Conservation (phyloP, 2,888 invertebrate species). For the Heliconius hortense region DNA sequence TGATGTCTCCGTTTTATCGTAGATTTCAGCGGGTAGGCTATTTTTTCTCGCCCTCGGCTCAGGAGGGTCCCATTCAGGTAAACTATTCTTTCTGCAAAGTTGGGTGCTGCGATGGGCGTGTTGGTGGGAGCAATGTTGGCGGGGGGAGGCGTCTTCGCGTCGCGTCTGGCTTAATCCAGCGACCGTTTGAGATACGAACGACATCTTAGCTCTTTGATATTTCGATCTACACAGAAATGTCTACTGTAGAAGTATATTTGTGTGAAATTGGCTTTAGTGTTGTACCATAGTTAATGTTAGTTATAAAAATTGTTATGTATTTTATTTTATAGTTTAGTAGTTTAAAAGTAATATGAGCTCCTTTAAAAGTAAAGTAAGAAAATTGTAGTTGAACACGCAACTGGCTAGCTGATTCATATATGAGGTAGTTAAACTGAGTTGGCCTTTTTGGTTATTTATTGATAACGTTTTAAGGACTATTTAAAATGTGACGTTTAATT, state of each 20-base stretch:
- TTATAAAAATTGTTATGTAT: slow-evolving; percentile 10
- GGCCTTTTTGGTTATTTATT: background rate
- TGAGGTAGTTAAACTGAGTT: slow-evolving; percentile 17
- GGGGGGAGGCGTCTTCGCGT: slow-evolving; percentile 69
- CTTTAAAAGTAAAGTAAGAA: slow-evolving; percentile 18
- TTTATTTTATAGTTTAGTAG: slow-evolving; percentile 13
- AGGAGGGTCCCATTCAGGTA: slow-evolving; percentile 77
- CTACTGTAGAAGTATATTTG: slow-evolving; percentile 17
- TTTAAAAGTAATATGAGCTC: slow-evolving; percentile 24
- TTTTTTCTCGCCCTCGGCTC: slow-evolving; percentile 72
- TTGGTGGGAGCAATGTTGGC: slow-evolving; percentile 77
- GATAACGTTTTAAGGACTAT: background rate
- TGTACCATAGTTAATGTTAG: background rate
- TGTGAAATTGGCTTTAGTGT: background rate
- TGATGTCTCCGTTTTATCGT: slow-evolving; percentile 59
- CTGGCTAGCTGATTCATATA: slow-evolving; percentile 18
- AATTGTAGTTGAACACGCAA: slow-evolving; percentile 35
- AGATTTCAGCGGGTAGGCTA: slow-evolving; percentile 73
- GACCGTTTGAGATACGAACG: slow-evolving; percentile 82
- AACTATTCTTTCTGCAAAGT: slow-evolving; percentile 75
- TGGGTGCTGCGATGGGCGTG: slow-evolving; percentile 70
- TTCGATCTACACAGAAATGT: slow-evolving; percentile 40
- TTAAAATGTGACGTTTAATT: slow-evolving; percentile 3
- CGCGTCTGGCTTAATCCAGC: slow-evolving; percentile 76
- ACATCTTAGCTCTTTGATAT: slow-evolving; percentile 60